Evolutionary conservation across 2,113 vertebrate genomes (phyloP).

Genomic region (Drymodes brunneopygia): DNA sequence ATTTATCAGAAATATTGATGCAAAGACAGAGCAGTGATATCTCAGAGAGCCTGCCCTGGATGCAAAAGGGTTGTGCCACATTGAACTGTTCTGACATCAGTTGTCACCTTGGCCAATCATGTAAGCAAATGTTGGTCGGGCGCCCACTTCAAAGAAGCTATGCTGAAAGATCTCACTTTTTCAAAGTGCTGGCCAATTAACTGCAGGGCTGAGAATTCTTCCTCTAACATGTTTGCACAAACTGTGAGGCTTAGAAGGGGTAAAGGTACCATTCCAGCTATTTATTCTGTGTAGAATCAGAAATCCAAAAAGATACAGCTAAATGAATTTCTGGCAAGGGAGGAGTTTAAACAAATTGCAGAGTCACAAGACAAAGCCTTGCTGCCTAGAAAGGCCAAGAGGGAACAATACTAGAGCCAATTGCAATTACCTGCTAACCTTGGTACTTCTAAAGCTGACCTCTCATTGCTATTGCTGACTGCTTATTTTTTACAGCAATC

Average conservation of each 20-base stretch:
- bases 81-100: background rate
- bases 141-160: background rate
- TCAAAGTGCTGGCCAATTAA: background rate
- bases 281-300: background rate
- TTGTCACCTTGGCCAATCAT: background rate
- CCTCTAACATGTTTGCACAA: background rate
- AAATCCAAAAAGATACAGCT: background rate
- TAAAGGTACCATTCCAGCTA: background rate
- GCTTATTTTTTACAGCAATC: background rate
- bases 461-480: background rate
- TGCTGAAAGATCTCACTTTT: background rate
- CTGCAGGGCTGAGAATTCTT: background rate
- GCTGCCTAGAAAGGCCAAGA: background rate
- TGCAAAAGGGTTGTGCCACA: background rate
- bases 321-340: background rate
- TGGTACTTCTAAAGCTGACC: background rate
- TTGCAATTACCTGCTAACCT: background rate
- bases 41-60: background rate
- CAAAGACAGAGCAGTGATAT: background rate
- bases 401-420: background rate
- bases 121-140: background rate
- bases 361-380: background rate
- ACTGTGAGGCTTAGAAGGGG: background rate
- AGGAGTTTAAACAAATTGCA: background rate
- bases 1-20: slow-evolving; percentile 12